Evolutionary conservation across 2,888 invertebrate genomes (phyloP), one percentile per base, ranked within the genome.

Genomic region (Linnaemya vulpina): DNA sequence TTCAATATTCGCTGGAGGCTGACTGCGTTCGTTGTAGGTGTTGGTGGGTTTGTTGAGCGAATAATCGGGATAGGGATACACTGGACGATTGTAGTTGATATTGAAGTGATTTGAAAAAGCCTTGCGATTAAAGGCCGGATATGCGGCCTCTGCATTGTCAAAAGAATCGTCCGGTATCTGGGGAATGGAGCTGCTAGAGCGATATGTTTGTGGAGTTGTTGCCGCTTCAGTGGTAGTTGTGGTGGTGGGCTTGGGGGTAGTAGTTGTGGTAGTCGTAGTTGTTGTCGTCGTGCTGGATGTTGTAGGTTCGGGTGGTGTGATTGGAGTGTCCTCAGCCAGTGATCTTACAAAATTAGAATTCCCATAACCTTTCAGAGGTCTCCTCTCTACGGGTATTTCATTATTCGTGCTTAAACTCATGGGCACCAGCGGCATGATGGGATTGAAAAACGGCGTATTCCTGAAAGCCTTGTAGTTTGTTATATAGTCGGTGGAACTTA

Each of bases 11-110:
- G 83, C 1, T 1, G 75, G 10, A 2, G 20, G 8, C 25, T n/a
- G 35, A 15, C 25, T 63, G 10, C 67, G 75, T 5, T 81, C 77
- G 15, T 58, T 63, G 0, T 22, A 20, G 15, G 67, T 25, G n/a
- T 68, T 67, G 35, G 83, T 74, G 11, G 40, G 40, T 85, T 90
- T 91, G 62, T 89, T 88, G 35, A 87, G 79, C 0, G 90, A 89
- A 74, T 91, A 91, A 15, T 92, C 92, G 10, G 92, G 92, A 86
- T 91, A 91, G 5, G 92, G 92, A 86, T 91, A 92, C 53, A 89
- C 87, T 0, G 92, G 91, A 11, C 91, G 89, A 60, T 89, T 89
- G 76, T 88, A 89, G 46, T 89, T 90, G 17, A 88, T 86, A 46
- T 88, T 89, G 76, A 88, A 90, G 30, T 89, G 86, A 60, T 87